Conservation (phyloP, 2,113 vertebrate species). For the Sula dactylatra region DNA sequence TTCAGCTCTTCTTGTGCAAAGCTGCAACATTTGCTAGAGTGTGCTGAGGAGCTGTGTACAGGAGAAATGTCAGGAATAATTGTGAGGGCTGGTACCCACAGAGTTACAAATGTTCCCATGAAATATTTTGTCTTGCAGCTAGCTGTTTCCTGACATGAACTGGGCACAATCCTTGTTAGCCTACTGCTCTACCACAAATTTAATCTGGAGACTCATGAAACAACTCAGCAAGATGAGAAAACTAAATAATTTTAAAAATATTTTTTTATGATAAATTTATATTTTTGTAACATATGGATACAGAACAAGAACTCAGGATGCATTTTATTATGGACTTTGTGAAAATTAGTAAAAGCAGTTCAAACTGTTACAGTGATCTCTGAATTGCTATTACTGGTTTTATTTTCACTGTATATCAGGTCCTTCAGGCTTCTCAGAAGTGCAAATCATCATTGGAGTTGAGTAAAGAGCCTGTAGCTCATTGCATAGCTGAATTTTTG, state of each 20-base stretch:
- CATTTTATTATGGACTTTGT: neutral
- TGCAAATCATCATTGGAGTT: neutral
- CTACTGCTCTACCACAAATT: neutral
- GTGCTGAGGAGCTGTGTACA: neutral
- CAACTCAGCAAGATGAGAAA: neutral
- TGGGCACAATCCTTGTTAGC: neutral
- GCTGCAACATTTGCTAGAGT: neutral
- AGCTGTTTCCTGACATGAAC: conserved; percentile 12
- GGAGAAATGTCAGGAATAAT: neutral
- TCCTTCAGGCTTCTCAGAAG: neutral
- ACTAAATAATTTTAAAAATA: neutral
- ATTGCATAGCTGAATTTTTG: neutral
- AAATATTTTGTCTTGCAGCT: neutral
- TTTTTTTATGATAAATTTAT: neutral
- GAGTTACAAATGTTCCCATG: neutral
- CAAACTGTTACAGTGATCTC: neutral
- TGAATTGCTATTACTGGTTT: neutral
- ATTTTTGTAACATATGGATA: neutral
- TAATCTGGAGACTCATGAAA: neutral
- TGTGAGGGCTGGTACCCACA: neutral
- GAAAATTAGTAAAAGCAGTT: neutral
- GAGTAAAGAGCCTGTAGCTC: neutral
- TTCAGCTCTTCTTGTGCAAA: neutral
- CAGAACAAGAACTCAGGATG: neutral
- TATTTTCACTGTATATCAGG: neutral